Evolutionary conservation across 1,140 invertebrate genomes (phyloP).

Genomic region (Yoshiicerus persimilis): DNA sequence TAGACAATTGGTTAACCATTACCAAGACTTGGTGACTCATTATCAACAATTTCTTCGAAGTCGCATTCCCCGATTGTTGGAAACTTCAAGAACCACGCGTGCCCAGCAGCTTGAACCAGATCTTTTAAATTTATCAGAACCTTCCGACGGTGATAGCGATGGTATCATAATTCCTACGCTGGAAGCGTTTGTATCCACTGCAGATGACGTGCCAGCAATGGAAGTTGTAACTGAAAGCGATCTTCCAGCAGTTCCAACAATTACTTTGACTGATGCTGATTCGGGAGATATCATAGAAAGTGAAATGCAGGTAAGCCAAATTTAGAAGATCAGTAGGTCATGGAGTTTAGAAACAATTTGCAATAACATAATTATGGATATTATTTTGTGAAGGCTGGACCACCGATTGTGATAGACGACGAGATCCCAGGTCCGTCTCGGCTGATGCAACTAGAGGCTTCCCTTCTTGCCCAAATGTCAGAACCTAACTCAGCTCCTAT

Average conservation of each 20-base stretch:
- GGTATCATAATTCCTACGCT: neutral
- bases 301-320: neutral
- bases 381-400: neutral
- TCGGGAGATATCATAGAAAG: neutral
- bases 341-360: neutral
- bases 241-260: neutral
- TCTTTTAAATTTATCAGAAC: neutral
- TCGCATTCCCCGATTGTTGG: conserved; percentile 41
- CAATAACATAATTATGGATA: neutral
- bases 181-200: neutral
- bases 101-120: neutral
- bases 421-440: conserved; percentile 35
- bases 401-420: conserved; percentile 15
- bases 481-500: neutral
- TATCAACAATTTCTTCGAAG: conserved; percentile 47
- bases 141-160: too few relatives aligned
- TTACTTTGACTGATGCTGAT: neutral
- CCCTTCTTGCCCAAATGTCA: conserved; percentile 1
- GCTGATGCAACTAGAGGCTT: conserved; percentile 30
- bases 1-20: conserved; percentile 47
- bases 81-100: conserved; percentile 28
- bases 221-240: neutral
- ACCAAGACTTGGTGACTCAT: conserved; percentile 45
- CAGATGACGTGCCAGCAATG: neutral
- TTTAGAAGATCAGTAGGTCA: too few relatives aligned